A percentile compares a stretch with the other conserved stretches of the same genome.
Evolutionary conservation across 2,797 vertebrate species (phyloP).

Genomic region (Trematomus bernacchii): DNA sequence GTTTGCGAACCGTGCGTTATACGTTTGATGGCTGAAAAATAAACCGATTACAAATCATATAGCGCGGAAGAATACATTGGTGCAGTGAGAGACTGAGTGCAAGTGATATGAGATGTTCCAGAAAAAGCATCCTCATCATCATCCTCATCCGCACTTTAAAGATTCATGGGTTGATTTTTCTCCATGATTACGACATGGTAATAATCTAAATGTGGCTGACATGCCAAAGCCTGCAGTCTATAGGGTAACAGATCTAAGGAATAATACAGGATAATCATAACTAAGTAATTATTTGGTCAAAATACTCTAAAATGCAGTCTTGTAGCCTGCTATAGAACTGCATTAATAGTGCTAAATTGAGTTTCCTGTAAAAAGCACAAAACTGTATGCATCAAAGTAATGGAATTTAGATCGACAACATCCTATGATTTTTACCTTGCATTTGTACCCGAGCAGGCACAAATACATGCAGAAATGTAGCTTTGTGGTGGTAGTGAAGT

Average conservation of each 20-base stretch:
- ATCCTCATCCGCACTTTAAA: background rate
- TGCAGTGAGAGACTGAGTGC: constrained; percentile 56
- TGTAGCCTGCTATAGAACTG: background rate
- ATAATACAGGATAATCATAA: background rate
- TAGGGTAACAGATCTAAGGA: background rate
- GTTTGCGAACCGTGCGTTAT: rapidly evolving
- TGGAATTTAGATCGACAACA: background rate
- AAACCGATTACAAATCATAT: background rate
- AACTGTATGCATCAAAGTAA: background rate
- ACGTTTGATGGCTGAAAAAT: background rate
- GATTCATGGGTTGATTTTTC: background rate
- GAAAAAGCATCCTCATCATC: background rate
- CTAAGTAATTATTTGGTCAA: background rate
- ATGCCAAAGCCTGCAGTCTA: background rate
- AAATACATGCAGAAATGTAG: background rate
- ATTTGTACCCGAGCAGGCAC: background rate
- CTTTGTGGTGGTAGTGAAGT: background rate
- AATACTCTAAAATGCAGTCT: background rate
- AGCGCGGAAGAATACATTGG: constrained; percentile 73
- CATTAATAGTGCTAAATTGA: background rate
- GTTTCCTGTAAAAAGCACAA: background rate
- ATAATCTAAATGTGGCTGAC: background rate
- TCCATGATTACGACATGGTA: background rate
- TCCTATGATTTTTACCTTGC: background rate
- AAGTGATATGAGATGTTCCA: background rate